These are phyloP conservation scores for Trididemnum nubilum DNA, from an alignment of 23 tunicate species.

Conservation along the genomic window DNA sequence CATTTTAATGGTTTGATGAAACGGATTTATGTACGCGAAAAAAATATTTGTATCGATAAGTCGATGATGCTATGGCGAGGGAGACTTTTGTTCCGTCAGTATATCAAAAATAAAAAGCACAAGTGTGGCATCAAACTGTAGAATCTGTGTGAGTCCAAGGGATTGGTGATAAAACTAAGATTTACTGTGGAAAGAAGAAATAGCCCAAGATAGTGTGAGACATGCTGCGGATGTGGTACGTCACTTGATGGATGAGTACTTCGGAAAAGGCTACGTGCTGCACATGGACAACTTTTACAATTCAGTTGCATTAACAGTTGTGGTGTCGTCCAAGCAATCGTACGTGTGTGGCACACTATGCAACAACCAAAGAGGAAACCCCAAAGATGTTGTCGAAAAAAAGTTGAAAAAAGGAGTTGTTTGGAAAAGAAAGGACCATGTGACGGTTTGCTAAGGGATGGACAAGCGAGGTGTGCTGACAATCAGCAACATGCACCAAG, in stretches of 20 bases:
- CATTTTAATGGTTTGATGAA: conserved; percentile 10
- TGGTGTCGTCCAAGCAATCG: neutral
- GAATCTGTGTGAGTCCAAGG: conserved; percentile 20
- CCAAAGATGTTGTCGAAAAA: neutral
- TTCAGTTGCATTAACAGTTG: neutral
- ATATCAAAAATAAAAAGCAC: conserved; percentile 10
- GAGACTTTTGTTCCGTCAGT: neutral
- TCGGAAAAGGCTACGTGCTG: neutral
- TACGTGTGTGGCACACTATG: neutral
- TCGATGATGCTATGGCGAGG: conserved; percentile 8
- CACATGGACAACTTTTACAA: neutral
- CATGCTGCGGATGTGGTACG: neutral
- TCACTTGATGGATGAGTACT: conserved; percentile 5
- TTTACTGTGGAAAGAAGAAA: conserved; percentile 27
- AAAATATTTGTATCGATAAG: neutral
- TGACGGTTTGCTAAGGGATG: neutral
- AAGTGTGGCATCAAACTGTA: conserved; percentile 1
- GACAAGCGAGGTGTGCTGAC: neutral
- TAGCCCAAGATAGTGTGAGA: neutral
- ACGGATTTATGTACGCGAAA: neutral
- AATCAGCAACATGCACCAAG: conserved; percentile 9
- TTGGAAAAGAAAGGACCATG: neutral
- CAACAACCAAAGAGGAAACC: neutral
- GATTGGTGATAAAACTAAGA: conserved; percentile 2
- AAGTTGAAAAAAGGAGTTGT: neutral